Evolutionary conservation across 2,113 vertebrate genomes (phyloP), one percentile per base, ranked within the genome.

Genomic region (Lasiurus cinereus): DNA sequence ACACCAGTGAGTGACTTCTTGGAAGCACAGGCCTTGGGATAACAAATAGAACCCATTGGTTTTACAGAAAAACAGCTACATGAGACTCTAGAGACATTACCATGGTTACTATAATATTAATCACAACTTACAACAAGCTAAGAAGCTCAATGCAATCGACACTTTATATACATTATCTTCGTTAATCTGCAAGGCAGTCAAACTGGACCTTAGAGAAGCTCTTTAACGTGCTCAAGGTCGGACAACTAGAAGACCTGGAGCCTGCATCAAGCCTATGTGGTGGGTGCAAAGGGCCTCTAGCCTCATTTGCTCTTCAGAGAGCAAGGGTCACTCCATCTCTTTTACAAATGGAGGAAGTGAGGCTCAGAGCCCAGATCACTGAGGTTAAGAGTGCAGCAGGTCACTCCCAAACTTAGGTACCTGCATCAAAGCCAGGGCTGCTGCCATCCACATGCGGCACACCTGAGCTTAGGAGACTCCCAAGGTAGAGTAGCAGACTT

Each of bases 401-500:
- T 14, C 27, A 50, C 54, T 59, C 18, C 6, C 4, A 0, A 86
- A 74, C 21, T 24, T 1, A 21, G 33, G 29, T 5, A 8, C 6
- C 10, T 14, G 11, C 16, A 43, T 24, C 33, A n/a, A 69, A 66
- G 24, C 48, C 19, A 27, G 0, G 29, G 52, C 31, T 70, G 56
- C 31, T 59, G 8, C 39, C 13, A 24, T 10, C 33, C 48, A 73
- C 74, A 43, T 8, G 5, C 3, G 72, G 31, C 12, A 14, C 27
- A 10, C 13, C 9, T 52, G 13, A 62, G 16, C 52, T 43, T 52
- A 9, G n/a, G 69, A 56, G 59, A 8, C 29, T 9, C 19, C 14
- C 22, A 0, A 0, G 1, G 2, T 2, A 11, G 3, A 69, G 3
- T 0, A 29, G 19, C 33, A 21, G 5, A 59, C 46, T 33, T 82